Evolutionary conservation across 2,888 invertebrate species (phyloP).

Genomic region (Andricus curvator): DNA sequence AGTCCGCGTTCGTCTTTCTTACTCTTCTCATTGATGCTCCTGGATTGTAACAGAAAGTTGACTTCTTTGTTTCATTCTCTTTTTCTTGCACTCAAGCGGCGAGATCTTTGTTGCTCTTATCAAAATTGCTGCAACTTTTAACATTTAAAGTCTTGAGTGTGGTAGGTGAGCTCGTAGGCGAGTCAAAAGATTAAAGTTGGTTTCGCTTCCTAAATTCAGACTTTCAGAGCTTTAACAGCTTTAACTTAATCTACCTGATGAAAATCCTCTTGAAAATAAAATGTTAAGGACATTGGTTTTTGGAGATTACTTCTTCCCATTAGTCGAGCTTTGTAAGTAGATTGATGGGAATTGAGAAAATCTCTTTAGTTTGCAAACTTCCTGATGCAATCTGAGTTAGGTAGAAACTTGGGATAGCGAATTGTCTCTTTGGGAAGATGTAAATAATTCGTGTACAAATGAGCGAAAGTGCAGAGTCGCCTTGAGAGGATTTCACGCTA

Average conservation of each 20-base stretch:
- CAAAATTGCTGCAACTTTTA: neutral
- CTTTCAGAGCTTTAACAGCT: neutral
- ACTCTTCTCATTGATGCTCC: slow-evolving; percentile 14
- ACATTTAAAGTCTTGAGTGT: neutral
- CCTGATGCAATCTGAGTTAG: slow-evolving; percentile 25
- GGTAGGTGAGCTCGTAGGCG: neutral
- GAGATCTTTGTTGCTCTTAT: slow-evolving; percentile 17
- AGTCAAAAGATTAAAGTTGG: neutral
- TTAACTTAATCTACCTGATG: neutral
- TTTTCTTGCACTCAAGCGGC: neutral
- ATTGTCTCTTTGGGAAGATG: slow-evolving; percentile 24
- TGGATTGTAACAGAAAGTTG: slow-evolving; percentile 20
- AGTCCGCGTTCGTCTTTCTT: neutral
- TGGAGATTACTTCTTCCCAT: neutral
- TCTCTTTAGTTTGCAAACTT: slow-evolving; percentile 27
- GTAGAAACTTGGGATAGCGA: neutral
- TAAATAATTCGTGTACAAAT: slow-evolving; percentile 33
- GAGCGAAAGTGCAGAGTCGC: slow-evolving; percentile 29
- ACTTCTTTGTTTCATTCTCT: neutral
- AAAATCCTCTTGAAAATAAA: neutral
- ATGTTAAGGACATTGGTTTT: slow-evolving; percentile 1
- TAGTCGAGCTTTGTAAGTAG: slow-evolving; percentile 17
- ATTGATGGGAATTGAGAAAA: slow-evolving; percentile 31
- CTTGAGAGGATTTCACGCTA: slow-evolving; percentile 37
- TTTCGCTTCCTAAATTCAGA: neutral